Evolutionary conservation across 2,888 invertebrate species (phyloP).

Genomic region (Tipula helvola): DNA sequence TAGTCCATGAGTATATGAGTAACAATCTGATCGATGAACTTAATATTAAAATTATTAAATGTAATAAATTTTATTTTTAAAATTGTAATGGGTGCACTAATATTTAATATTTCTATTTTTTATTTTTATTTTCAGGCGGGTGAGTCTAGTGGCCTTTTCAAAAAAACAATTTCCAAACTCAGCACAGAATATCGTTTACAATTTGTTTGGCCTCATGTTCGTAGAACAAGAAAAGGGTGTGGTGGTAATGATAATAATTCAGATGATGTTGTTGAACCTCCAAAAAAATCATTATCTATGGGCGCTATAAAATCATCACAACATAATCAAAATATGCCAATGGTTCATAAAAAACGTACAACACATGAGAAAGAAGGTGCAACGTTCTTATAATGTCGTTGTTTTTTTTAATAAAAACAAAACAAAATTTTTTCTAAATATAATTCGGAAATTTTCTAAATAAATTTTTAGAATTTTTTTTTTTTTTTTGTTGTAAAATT

Average conservation of each 20-base stretch:
- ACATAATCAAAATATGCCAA: constrained; percentile 35
- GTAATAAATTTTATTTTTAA: not conserved
- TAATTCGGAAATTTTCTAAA: not conserved
- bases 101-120: constrained; percentile 9
- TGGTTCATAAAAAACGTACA: constrained; percentile 56
- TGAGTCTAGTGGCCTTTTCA: constrained; percentile 54
- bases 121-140: constrained; percentile 37
- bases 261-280: constrained; percentile 39
- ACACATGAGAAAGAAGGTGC: constrained; percentile 39
- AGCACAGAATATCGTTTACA: constrained; percentile 82
- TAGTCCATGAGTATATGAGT: not conserved
- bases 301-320: constrained; percentile 61
- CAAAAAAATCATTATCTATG: constrained; percentile 78
- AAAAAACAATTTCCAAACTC: constrained; percentile 58
- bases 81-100: not conserved
- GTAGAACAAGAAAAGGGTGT: constrained; percentile 32
- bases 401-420: constrained; percentile 6
- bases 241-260: constrained; percentile 38
- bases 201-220: constrained; percentile 70
- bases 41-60: not conserved
- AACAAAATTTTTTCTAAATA: not conserved
- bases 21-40: not conserved
- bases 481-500: not conserved
- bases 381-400: constrained; percentile 31
- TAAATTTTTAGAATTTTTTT: not conserved